These are phyloP conservation scores for Pangasius larnaudii DNA, from an alignment of 2,797 vertebrate genomes.

Conservation along the genomic window DNA sequence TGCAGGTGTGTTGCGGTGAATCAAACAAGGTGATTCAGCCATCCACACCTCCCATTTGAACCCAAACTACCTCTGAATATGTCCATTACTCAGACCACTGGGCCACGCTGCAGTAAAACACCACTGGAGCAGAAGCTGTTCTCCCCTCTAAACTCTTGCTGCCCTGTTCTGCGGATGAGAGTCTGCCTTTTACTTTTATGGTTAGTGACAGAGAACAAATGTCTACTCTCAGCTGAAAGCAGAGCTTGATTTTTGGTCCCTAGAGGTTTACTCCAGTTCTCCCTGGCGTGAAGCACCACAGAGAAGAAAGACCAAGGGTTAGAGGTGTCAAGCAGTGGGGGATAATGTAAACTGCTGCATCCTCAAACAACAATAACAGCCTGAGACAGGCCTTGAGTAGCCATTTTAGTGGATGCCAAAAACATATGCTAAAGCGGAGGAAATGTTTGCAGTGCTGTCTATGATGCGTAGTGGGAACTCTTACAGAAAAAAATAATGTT, in stretches of 20 bases:
- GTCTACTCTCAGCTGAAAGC: slow-evolving; percentile 37
- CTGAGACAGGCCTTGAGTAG: slow-evolving; percentile 39
- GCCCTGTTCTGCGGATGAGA: slow-evolving; percentile 26
- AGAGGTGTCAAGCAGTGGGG: slow-evolving; percentile 9
- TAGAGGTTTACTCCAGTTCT: slow-evolving; percentile 26
- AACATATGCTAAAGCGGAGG: slow-evolving; percentile 30
- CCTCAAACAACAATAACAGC: slow-evolving; percentile 27
- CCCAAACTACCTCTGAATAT: slow-evolving; percentile 49
- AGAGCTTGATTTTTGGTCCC: slow-evolving; percentile 39
- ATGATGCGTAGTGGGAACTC: background rate
- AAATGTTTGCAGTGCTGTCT: background rate
- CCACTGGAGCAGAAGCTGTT: slow-evolving; percentile 38
- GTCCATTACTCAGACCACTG: slow-evolving; percentile 55
- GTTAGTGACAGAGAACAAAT: slow-evolving; percentile 57
- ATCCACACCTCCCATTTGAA: slow-evolving; percentile 54
- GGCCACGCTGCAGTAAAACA: slow-evolving; percentile 42
- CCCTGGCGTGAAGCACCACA: slow-evolving; percentile 25
- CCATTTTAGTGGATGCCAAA: slow-evolving; percentile 17
- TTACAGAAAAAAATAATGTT: background rate
- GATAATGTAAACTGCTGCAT: slow-evolving; percentile 16
- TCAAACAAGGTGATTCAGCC: slow-evolving; percentile 39
- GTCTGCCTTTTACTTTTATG: slow-evolving; percentile 49
- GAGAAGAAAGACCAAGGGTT: slow-evolving; percentile 31
- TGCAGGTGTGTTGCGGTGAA: slow-evolving; percentile 45
- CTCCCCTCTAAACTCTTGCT: background rate